These are phyloP conservation scores for Aegotheles bennettii DNA, from an alignment of 2,113 vertebrate genomes.

Conservation along the genomic window DNA sequence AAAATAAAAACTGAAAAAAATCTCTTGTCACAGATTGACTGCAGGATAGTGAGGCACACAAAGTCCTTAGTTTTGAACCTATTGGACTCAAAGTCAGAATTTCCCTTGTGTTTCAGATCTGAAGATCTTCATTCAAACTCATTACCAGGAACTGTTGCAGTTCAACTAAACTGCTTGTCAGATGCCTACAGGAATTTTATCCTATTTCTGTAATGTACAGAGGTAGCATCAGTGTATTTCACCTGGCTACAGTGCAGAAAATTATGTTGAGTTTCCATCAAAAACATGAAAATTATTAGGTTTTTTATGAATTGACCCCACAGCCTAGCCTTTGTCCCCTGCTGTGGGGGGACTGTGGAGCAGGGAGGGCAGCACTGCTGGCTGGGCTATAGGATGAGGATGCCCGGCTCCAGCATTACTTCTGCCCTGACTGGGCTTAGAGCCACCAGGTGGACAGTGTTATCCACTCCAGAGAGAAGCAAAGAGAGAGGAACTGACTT, in stretches of 20 bases:
- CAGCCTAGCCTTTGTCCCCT: background rate
- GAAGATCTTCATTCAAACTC: background rate
- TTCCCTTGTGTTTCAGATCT: background rate
- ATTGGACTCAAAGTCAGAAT: background rate
- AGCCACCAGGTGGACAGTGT: background rate
- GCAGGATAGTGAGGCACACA: background rate
- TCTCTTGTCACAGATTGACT: background rate
- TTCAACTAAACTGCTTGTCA: background rate
- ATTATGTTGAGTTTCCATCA: background rate
- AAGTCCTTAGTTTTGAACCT: background rate
- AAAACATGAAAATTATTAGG: background rate
- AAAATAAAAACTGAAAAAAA: background rate
- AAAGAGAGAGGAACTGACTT: background rate
- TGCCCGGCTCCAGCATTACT: background rate
- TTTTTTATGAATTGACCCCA: background rate
- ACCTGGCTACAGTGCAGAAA: background rate
- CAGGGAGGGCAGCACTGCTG: background rate
- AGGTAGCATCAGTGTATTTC: background rate
- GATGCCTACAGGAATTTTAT: background rate
- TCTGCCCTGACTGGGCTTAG: background rate
- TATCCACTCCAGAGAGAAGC: background rate
- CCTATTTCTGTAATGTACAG: background rate
- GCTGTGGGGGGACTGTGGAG: background rate
- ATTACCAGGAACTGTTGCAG: background rate
- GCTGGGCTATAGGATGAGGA: rapidly evolving